A percentile compares a stretch with the other conserved stretches of the same genome.
phyloP scores from a whole-genome alignment of 1,140 invertebrate species.

The Drosophila kohkoa region DNA sequence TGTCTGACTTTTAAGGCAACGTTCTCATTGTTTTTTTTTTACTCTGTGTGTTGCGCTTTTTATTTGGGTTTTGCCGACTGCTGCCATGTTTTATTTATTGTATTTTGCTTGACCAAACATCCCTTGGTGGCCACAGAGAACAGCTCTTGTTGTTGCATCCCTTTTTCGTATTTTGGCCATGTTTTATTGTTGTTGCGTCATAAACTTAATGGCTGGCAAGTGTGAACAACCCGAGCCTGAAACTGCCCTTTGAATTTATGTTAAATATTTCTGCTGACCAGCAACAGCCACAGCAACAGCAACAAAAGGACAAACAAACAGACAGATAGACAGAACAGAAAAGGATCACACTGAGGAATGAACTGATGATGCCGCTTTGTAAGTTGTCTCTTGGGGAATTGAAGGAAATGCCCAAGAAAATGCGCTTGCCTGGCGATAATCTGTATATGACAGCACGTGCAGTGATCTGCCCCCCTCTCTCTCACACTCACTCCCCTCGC shows the following conservation, averaged over 20 bases:
- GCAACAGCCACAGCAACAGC: slow-evolving; percentile 32
- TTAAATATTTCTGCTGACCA: slow-evolving; percentile 74
- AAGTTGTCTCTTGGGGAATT: slow-evolving; percentile 67
- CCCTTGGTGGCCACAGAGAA: slow-evolving; percentile 67
- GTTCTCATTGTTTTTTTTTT: slow-evolving; percentile 32
- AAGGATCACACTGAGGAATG: slow-evolving; percentile 31
- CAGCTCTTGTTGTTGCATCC: slow-evolving; percentile 39
- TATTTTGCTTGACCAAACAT: slow-evolving; percentile 69
- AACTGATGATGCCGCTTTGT: slow-evolving; percentile 55
- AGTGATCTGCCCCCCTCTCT: not conserved
- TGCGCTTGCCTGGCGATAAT: slow-evolving; percentile 60
- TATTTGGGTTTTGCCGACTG: slow-evolving; percentile 39
- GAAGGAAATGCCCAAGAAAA: slow-evolving; percentile 37
- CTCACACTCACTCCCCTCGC: not conserved
- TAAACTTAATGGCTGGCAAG: slow-evolving; percentile 81
- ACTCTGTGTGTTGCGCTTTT: slow-evolving; percentile 39
- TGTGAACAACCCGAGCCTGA: slow-evolving; percentile 63
- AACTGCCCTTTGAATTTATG: slow-evolving; percentile 69
- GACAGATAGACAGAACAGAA: slow-evolving; percentile 13
- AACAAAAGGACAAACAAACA: too few species aligned
- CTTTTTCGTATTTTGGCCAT: slow-evolving; percentile 59
- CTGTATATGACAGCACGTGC: slow-evolving; percentile 59
- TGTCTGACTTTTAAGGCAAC: slow-evolving; percentile 35
- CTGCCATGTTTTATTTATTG: slow-evolving; percentile 81
- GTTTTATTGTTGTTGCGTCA: slow-evolving; percentile 82